Base-by-base conservation (phyloP, 2,113 vertebrate species). In the Petrocephalus microphthalmus region DNA sequence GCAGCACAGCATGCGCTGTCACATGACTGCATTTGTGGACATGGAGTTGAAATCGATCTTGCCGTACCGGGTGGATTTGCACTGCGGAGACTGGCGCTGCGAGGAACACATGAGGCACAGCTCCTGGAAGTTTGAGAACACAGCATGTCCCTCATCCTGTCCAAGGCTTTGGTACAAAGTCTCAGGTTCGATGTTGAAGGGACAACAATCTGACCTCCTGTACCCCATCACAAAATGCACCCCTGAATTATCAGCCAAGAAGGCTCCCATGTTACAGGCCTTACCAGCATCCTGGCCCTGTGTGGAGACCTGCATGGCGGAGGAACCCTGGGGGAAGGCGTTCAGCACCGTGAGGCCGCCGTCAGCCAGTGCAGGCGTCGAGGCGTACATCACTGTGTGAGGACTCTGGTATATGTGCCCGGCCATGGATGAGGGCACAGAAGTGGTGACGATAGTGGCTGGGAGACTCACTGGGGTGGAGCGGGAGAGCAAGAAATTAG, bases 381-480 rank as follows among this genome's bases (percentile, higher is more conserved):
- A 98, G 0, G 98, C 96, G 1, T 99, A 99, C 98, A 99, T 99
- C 92, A 99, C 96, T 0, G 98, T 95, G 8, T 99, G 98, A 6
- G 97, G 96, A 90, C 97, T 98, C 91, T 97, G 96, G 94, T 99
- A 99, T 98, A 99, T 99, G 95, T 99, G 98, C 93, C 98, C 97
- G 2, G 97, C 96, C 94, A 99, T 96, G 0, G 98, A 97, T 87
- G 97, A 97, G 90, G 98, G 97, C 94, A 98, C 95, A 0, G 98
- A 97, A 0, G 98, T 98, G 20, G 98, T 99, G 96, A 99, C 98
- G 93, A 99, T 99, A 93, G 98, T 97, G n/a, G 98, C 97, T 0
- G 98, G 98, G 94, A 99, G 96, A 91, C 97, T 99, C 94, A 98
- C 97, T 91, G 95, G 93, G 88, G 93, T 42, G 94, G 78, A 94